Percentiles rank a stretch among this genome's conserved stretches.
Evolutionary conservation across 2,888 invertebrate species (phyloP).

Genomic region (Alitta virens): DNA sequence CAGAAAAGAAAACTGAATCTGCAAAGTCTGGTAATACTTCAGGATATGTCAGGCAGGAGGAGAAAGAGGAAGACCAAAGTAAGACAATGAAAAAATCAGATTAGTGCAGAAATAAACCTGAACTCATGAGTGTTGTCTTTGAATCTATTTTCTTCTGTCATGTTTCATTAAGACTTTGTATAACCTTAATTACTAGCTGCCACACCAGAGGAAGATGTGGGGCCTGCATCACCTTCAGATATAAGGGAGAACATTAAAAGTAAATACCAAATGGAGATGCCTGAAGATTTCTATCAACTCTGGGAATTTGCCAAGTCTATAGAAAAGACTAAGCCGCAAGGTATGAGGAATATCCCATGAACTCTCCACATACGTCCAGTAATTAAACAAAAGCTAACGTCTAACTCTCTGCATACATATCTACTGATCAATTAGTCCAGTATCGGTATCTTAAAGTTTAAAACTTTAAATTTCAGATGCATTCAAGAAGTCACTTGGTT

Average conservation of each 20-base stretch:
- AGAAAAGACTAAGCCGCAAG: slow-evolving; percentile 62
- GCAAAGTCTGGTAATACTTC: not conserved
- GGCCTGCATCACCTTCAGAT: slow-evolving; percentile 57
- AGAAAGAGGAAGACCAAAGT: not conserved
- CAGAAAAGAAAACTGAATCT: not conserved
- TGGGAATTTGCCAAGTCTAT: slow-evolving; percentile 72
- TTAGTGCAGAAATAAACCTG: too few relatives aligned
- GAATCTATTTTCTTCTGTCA: too few relatives aligned
- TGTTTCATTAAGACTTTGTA: too few relatives aligned
- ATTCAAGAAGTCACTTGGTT: slow-evolving; percentile 65
- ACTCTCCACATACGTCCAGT: too few relatives aligned
- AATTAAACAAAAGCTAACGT: too few relatives aligned
- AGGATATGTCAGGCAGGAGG: not conserved
- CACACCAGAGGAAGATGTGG: slow-evolving; percentile 11
- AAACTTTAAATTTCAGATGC: slow-evolving; percentile 63
- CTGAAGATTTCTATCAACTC: slow-evolving; percentile 82
- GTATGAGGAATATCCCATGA: too few relatives aligned
- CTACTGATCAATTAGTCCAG: too few relatives aligned
- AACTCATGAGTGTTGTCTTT: too few relatives aligned
- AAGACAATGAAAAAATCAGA: too few relatives aligned
- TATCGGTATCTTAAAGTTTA: too few relatives aligned
- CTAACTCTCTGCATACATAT: too few relatives aligned
- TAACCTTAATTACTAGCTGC: not conserved
- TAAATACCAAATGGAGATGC: slow-evolving; percentile 82
- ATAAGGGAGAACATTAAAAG: slow-evolving; percentile 66